Evolutionary conservation across 2,113 vertebrate genomes (phyloP).

Genomic region (Siphamia tubifer): DNA sequence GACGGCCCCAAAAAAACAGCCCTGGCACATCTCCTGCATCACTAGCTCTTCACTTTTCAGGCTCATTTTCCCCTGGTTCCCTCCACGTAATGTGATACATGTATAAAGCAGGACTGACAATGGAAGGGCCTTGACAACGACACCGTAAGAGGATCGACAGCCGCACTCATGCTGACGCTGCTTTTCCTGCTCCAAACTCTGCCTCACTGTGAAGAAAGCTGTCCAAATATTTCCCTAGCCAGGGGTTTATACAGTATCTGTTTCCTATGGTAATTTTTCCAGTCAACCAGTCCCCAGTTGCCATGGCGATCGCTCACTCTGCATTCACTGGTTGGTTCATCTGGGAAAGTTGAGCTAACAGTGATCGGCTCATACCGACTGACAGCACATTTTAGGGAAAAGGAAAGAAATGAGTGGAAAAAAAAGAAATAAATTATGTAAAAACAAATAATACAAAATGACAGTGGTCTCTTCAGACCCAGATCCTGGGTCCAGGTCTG

Average conservation of each 20-base stretch:
- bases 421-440: not conserved
- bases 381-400: not conserved
- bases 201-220: constrained; percentile 30
- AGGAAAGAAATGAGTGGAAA: no score
- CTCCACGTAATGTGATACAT: not conserved
- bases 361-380: not conserved
- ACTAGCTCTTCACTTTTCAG: constrained; percentile 8
- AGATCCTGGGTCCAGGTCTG: not conserved
- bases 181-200: constrained; percentile 16
- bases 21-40: not conserved
- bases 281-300: constrained; percentile 29
- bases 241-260: constrained; percentile 38
- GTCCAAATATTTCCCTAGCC: constrained; percentile 38
- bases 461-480: not conserved
- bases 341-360: not conserved
- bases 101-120: not conserved
- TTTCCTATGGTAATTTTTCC: constrained; percentile 42
- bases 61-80: not conserved
- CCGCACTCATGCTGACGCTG: not conserved
- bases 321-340: constrained; percentile 11
- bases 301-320: constrained; percentile 32
- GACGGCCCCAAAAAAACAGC: not conserved
- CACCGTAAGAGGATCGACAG: not conserved
- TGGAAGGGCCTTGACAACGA: not conserved
- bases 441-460: no score